Evolutionary conservation across 2,113 vertebrate species (phyloP), one percentile per base, ranked within the genome.

Genomic region (Paraplagusia blochii): DNA sequence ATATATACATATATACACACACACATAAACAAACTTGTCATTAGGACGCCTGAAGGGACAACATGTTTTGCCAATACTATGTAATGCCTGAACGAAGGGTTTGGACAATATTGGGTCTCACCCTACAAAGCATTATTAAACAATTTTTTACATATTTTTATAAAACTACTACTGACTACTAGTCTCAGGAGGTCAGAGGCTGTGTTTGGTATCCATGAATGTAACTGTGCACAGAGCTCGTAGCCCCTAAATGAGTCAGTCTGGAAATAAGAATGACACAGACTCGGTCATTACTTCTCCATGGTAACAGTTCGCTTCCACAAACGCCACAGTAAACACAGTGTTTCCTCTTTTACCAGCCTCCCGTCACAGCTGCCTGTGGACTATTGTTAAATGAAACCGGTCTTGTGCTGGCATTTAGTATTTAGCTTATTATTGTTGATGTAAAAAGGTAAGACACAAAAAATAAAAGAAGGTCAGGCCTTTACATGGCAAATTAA

Each of bases 281-380:
- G 53, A 53, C 17, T 42, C 13, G 22, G 44, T 52, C 36, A 40
- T 63, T 65, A 40, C 52, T 53, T 59, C 49, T 29, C 76, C 39
- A 77, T 80, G 69, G 74, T 39, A 62, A 88, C 83, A 39, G 39
- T 33, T 45, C 57, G 46, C 45, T 52, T 14, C 60, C 51, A 43
- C 39, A 55, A 45, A 48, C 50, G 18, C 34, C 44, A 5, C 43
- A 9, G 43, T 61, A 80, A 82, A 81, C 74, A 80, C 53, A 58
- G 40, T 18, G 4, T 12, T 44, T 43, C 51, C 34, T 15, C 19
- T 15, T 16, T 35, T 39, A 22, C 14, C 33, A 38, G 36, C 44
- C 29, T 57, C 11, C 40, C 45, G 42, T 46, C 33, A 54, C 61
- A 38, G 13, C 17, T 42, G 15, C 36, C 11, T 38, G 36, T 8